Base-by-base conservation (phyloP, 2,113 vertebrate species). In the Channa argus region DNA sequence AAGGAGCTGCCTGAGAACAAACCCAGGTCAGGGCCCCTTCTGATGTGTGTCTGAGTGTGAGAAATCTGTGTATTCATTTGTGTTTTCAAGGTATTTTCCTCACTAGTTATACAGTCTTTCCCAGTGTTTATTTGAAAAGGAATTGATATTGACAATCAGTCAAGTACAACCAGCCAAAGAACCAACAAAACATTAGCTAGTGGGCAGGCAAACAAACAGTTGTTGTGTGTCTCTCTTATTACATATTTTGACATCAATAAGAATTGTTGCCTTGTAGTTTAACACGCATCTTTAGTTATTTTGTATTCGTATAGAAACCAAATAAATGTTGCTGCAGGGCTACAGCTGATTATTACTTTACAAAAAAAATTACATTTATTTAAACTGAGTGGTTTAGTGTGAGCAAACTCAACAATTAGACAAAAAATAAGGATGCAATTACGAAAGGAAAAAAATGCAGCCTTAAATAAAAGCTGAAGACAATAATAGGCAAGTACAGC, bases 1-100 rank as follows among this genome's bases (percentile, higher is more conserved):
- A 92, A 93, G 9, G 96, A 96, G 85, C 91, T 99, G 82, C 97
- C 98, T 0, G 95, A 96, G 56, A 95, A 98, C 90, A 99, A 98
- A 91, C 97, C 97, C 50, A 98, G 97, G 98, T 96, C 76, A 62
- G 82, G 36, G 11, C 7, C 45, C 10, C 15, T 43, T 1, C 1
- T 51, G 15, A 46, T 4, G 8, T 11, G 24, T 24, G 24, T 24
- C 24, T 24, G 24, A 24, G 24, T 43, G 51, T 12, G n/a, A 55
- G 9, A 51, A 47, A 65, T 33, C 14, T 47, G 34, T 62, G 33
- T 33, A 70, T 47, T 54, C 37, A 69, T 58, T 50, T 39, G 2
- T 58, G 41, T 41, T 78, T n/a, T 6, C 37, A 33, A 11, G 13
- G 3, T 5, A 7, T 47, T 24, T 14, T 39, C 6, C 3, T 2